Base-by-base conservation (phyloP, 2,113 vertebrate genomes). In the Haliaeetus leucogaster region DNA sequence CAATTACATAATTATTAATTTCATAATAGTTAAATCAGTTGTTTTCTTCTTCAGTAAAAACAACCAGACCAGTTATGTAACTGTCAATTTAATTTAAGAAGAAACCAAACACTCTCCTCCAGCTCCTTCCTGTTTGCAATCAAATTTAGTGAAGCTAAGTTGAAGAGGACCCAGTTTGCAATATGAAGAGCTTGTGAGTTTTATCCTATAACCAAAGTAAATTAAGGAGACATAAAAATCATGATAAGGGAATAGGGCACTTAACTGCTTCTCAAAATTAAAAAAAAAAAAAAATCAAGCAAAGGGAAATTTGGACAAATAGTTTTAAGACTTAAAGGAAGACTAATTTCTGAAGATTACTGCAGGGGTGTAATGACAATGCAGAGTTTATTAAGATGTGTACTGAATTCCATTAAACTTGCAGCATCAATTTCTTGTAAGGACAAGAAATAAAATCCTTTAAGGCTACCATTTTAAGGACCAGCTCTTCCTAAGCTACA, bases 261-360 rank as follows among this genome's bases (percentile, higher is more conserved):
- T 80, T 95, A 90, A 89, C 42, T 92, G 67, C 38, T 73, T 56
- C 84, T 91, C 86, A 82, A 86, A 92, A 96, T 84, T 92, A 73
- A 92, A 59, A 55, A 50, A 50, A 34, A 27, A 34, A 55, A 32
- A 40, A 42, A 89, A 19, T 21, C 20, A 86, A 86, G 59, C 27
- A 20, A 56, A 38, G 47, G 22, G 38, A 73, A 82, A 74, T 68
- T 42, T 94, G 86, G 65, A 72, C 48, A 80, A 94, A 67, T 14
- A 52, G 38, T 52, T 93, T 80, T 34, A 83, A 76, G 66, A 74
- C 36, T 82, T 84, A 6, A 70, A 76, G 36, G 43, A 78, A 85
- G 45, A 86, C 21, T 56, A 7, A 61, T 58, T 91, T 47, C 82
- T 47, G 91, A 73, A 71, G 79, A 84, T 91, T 83, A 82, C 52